Percentiles rank a stretch among this genome's conserved stretches.
Conservation (phyloP, 2,888 invertebrate genomes). For the Salticus scenicus region DNA sequence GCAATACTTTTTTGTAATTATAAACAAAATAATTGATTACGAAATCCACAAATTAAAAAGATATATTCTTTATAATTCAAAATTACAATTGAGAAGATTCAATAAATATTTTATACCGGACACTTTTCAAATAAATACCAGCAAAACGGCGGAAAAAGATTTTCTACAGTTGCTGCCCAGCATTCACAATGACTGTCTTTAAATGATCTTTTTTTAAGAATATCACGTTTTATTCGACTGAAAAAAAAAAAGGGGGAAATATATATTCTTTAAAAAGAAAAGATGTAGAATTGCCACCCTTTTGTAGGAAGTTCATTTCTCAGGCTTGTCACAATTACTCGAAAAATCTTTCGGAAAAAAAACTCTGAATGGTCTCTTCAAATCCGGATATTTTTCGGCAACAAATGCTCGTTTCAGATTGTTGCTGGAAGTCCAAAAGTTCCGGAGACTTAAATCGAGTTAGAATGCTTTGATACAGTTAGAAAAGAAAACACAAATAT, state of each 20-base stretch:
- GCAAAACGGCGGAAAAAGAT: conserved; percentile 26
- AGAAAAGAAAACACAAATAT: background rate
- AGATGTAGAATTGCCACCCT: conserved; percentile 22
- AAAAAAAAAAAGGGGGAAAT: background rate
- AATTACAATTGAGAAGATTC: no score
- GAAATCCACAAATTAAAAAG: no score
- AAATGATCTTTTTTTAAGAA: conserved; percentile 63
- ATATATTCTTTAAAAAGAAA: conserved; percentile 28
- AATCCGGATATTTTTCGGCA: conserved; percentile 41
- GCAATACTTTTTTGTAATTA: no score
- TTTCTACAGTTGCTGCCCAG: conserved; percentile 32
- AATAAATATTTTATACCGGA: background rate
- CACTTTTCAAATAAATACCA: background rate
- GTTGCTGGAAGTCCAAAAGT: background rate
- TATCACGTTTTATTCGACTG: conserved; percentile 36
- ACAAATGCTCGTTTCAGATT: conserved; percentile 2
- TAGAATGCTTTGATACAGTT: background rate
- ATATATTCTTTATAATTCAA: no score
- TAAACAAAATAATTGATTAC: no score
- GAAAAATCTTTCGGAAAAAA: background rate
- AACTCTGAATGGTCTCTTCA: conserved; percentile 21
- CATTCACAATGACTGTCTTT: conserved; percentile 58
- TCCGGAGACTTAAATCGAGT: conserved; percentile 12
- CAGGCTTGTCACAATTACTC: conserved; percentile 61
- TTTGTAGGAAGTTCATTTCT: conserved; percentile 53